These are phyloP conservation scores for Bugula neritina DNA, from an alignment of 2,888 invertebrate genomes.

Conservation along the genomic window DNA sequence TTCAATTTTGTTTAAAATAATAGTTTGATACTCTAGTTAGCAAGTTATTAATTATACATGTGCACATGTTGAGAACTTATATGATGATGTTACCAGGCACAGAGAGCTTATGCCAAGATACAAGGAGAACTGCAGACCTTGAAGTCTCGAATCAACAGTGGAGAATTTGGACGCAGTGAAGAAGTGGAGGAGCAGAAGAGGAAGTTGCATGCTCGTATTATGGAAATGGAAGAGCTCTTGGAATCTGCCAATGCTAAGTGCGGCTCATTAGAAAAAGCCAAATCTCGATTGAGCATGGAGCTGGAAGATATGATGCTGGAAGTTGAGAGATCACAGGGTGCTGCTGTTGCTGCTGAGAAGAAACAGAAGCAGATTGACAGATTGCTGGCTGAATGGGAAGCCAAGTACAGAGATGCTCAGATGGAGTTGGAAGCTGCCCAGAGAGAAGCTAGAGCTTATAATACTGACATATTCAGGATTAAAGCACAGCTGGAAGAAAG, in stretches of 20 bases:
- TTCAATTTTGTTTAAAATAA: background rate
- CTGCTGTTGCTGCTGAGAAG: conserved; percentile 81
- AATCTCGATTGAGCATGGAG: conserved; percentile 90
- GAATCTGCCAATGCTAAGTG: conserved; percentile 97
- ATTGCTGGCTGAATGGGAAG: conserved; percentile 99
- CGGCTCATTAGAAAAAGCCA: conserved; percentile 93
- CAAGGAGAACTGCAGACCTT: conserved; percentile 23
- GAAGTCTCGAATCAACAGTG: conserved; percentile 23
- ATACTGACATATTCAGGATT: conserved; percentile 98
- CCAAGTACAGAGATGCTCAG: conserved; percentile 81
- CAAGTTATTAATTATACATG: too few relatives aligned
- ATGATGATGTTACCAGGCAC: background rate
- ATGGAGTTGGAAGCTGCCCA: conserved; percentile 95
- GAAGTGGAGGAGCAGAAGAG: conserved; percentile 55
- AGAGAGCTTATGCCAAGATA: conserved; percentile 4
- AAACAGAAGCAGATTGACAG: conserved; percentile 99
- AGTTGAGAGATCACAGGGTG: conserved; percentile 67
- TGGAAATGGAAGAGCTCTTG: conserved; percentile 94
- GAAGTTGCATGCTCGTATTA: conserved; percentile 80
- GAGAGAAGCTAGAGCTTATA: conserved; percentile 98
- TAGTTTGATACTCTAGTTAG: too few relatives aligned
- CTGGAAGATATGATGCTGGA: conserved; percentile 96
- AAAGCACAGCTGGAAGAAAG: conserved; percentile 93
- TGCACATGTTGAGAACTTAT: too few relatives aligned
- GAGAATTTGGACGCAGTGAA: conserved; percentile 23